phyloP scores from a whole-genome alignment of 2,888 invertebrate species.

The Keiferia lycopersicella region DNA sequence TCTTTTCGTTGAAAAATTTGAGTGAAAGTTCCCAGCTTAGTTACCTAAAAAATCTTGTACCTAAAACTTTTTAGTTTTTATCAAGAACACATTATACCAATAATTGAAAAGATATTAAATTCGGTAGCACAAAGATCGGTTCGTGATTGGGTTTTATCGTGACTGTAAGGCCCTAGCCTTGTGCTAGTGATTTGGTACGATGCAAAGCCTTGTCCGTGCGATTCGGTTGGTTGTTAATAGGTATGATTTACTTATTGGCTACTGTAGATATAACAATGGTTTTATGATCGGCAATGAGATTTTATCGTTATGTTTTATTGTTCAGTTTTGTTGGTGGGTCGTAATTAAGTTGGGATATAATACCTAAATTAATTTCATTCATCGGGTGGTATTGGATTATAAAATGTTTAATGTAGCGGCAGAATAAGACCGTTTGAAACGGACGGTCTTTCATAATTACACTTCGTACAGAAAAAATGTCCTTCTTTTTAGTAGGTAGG shows the following conservation, averaged over 20 bases:
- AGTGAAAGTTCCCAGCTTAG: no score
- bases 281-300: background rate
- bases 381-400: background rate
- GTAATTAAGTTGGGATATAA: constrained; percentile 1
- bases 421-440: no score
- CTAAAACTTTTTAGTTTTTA: background rate
- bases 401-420: background rate
- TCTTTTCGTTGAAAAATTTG: no score
- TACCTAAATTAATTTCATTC: constrained; percentile 4
- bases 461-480: background rate
- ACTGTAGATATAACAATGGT: constrained; percentile 6
- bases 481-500: background rate
- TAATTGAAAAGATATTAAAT: background rate
- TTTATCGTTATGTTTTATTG: background rate
- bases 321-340: background rate
- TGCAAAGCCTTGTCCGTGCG: constrained; percentile 6
- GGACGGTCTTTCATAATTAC: no score
- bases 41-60: no score
- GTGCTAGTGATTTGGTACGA: background rate
- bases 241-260: constrained; percentile 8
- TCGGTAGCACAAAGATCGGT: background rate
- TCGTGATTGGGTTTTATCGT: constrained; percentile 9
- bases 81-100: background rate
- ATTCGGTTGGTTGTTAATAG: background rate
- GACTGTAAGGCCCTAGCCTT: constrained; percentile 6